Evolutionary conservation across 2,113 vertebrate genomes (phyloP), one percentile per base, ranked within the genome.

Genomic region (Rana temporaria): DNA sequence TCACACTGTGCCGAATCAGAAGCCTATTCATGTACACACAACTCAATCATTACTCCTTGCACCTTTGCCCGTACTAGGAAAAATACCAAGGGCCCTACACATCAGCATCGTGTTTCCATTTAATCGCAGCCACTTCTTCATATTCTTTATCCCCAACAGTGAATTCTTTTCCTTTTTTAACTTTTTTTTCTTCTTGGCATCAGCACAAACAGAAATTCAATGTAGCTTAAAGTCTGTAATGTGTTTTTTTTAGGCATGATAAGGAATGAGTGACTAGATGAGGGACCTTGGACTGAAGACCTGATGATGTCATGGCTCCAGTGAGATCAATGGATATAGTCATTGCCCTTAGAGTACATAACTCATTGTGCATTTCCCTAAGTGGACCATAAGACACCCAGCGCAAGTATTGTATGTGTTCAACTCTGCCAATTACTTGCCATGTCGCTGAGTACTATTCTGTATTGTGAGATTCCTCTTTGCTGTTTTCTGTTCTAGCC

Each of bases 241-340:
- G 84, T 88, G 84, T 88, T 91, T 88, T 91, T 88, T 90, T 90
- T 86, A 72, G 18, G 68, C 72, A 24, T 17, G 67, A 90, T 86
- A 92, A 91, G 81, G 88, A 85, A 87, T 84, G 84, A 88, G 85
- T 90, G 88, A 90, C 88, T 85, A 85, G 16, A 0, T 79, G 30
- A 22, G 81, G 88, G 3, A 80, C 81, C 86, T 85, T 64, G 84
- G 55, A 55, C 2, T 0, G 0, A 2, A 84, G 82, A 70, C 6
- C 70, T 20, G 85, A 85, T 90, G 86, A 86, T 77, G 30, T 92
- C 89, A 90, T 81, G 89, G 87, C 88, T 91, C 88, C 85, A 84
- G 85, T 88, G 87, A 91, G 86, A 88, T 89, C 90, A 90, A 86
- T 14, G 0, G 57, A 82, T 84, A 78, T 81, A 64, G 15, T 78